These are phyloP conservation scores for Melitaea cinxia DNA, from an alignment of 1,140 invertebrate genomes.

Conservation along the genomic window DNA sequence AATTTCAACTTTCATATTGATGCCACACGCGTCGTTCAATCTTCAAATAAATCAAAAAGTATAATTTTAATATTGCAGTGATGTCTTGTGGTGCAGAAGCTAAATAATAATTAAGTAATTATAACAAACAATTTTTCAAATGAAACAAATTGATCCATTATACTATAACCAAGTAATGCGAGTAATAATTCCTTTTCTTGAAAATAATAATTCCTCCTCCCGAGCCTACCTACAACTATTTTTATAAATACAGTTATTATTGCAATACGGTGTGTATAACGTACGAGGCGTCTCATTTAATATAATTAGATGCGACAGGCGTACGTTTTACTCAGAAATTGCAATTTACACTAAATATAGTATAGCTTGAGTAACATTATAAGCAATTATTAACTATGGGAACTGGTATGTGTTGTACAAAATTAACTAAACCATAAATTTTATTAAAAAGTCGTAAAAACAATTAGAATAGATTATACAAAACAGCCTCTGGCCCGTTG, in stretches of 20 bases:
- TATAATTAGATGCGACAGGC: background rate
- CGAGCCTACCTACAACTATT: background rate
- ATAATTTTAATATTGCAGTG: no score
- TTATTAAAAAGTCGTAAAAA: no score
- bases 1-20: no score
- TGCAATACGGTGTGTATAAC: background rate
- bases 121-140: background rate
- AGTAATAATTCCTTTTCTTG: conserved; percentile 5
- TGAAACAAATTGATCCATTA: conserved; percentile 4
- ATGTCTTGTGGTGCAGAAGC: no score
- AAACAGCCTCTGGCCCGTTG: no score
- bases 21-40: no score
- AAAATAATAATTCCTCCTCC: background rate
- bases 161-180: background rate
- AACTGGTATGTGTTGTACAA: no score
- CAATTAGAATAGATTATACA: no score
- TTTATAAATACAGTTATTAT: conserved; percentile 9
- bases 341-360: background rate
- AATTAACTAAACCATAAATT: no score
- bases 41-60: no score
- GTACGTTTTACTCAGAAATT: background rate
- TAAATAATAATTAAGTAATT: conserved; percentile 1
- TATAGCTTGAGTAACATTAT: no score
- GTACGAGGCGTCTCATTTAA: background rate
- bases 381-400: no score